phyloP scores from a whole-genome alignment of 2,797 vertebrate genomes.

The Molothrus aeneus region DNA sequence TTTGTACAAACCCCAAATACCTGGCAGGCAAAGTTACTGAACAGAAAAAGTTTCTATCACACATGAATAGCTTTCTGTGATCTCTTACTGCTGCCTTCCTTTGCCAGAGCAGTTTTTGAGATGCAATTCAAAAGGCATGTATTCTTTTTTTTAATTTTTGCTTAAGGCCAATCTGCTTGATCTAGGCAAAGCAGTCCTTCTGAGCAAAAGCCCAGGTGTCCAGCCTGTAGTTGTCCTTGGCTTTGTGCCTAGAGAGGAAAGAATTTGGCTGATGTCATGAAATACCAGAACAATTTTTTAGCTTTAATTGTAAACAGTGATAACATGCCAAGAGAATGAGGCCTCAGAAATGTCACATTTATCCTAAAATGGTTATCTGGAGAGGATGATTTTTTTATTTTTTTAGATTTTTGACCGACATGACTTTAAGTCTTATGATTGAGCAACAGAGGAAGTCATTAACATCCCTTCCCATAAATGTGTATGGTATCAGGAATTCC shows the following conservation, averaged over 20 bases:
- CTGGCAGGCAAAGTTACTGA: background rate
- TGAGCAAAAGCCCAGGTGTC: conserved; percentile 73
- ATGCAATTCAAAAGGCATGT: background rate
- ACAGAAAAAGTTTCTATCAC: background rate
- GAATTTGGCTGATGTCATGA: conserved; percentile 84
- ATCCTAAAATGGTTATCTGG: conserved; percentile 77
- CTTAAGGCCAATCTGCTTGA: background rate
- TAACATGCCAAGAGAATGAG: conserved; percentile 75
- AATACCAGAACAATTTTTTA: conserved; percentile 81
- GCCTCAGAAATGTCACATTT: conserved; percentile 74
- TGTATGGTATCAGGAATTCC: conserved; percentile 2
- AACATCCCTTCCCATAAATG: background rate
- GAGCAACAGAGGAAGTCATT: conserved; percentile 38
- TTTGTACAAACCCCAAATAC: background rate
- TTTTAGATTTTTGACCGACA: background rate
- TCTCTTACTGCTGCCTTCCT: background rate
- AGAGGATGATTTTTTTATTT: background rate
- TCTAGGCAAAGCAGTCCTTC: background rate
- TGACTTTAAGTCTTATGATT: conserved; percentile 29
- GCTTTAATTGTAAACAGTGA: conserved; percentile 79
- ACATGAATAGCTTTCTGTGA: background rate
- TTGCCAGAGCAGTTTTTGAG: background rate
- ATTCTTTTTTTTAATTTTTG: background rate
- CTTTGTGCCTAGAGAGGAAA: conserved; percentile 74
- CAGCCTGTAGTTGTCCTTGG: conserved; percentile 73